phyloP scores from a whole-genome alignment of 2,797 vertebrate species.

The Chrysocyon brachyurus region DNA sequence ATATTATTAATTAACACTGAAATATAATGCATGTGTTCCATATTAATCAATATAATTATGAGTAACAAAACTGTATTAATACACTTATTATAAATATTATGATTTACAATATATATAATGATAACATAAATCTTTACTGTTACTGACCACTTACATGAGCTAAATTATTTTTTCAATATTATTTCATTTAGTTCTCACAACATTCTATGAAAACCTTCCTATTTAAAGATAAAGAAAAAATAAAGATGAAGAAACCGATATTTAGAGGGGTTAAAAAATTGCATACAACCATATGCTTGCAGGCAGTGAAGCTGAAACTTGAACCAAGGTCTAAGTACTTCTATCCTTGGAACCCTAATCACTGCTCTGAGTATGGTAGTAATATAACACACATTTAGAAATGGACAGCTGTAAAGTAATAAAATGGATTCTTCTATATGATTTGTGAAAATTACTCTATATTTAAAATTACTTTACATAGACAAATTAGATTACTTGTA shows the following conservation, averaged over 20 bases:
- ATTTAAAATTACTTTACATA: background rate
- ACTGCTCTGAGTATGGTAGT: background rate
- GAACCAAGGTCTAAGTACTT: background rate
- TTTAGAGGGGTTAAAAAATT: background rate
- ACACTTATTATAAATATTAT: background rate
- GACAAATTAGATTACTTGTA: background rate
- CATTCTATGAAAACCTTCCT: background rate
- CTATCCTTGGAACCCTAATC: background rate
- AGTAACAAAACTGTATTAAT: background rate
- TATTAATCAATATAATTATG: background rate
- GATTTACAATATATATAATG: background rate
- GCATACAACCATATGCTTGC: background rate
- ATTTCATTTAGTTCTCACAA: background rate
- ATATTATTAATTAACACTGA: background rate
- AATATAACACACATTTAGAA: background rate
- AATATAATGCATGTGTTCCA: background rate
- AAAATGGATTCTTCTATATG: background rate
- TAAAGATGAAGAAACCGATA: background rate
- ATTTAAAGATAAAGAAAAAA: background rate
- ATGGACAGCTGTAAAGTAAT: background rate
- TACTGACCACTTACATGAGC: background rate
- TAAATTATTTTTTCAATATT: slow-evolving; percentile 23
- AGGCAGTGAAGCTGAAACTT: background rate
- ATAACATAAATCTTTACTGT: background rate
- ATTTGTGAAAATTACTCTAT: background rate